A percentile compares a stretch with the other conserved stretches of the same genome.
These are phyloP conservation scores for Ctenoplectra terminalis DNA, from an alignment of 1,140 invertebrate species.

Conservation along the genomic window DNA sequence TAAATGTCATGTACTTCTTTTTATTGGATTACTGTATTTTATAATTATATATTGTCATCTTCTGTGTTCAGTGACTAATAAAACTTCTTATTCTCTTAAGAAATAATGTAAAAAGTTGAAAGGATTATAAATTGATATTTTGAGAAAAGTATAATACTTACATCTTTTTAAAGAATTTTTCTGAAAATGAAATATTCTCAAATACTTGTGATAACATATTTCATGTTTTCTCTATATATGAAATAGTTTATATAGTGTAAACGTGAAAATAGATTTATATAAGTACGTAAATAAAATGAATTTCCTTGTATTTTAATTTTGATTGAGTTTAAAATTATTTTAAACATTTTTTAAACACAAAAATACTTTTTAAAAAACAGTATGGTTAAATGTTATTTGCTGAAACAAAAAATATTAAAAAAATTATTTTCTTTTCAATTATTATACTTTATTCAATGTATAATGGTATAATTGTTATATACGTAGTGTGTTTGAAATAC, in stretches of 20 bases:
- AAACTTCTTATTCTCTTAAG: constrained; percentile 20
- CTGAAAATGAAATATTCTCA: constrained; percentile 21
- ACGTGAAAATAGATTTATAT: constrained; percentile 8
- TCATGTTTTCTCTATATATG: constrained; percentile 20
- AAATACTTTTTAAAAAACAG: constrained; percentile 5
- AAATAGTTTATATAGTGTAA: constrained; percentile 10
- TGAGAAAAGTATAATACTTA: constrained; percentile 4
- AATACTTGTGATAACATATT: constrained; percentile 18
- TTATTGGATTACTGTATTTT: constrained; percentile 61
- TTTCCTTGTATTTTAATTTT: not conserved
- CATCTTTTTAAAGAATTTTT: not conserved
- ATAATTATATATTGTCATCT: constrained; percentile 50
- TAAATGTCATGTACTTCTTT: constrained; percentile 16
- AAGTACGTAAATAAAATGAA: not conserved
- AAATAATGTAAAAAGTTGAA: not conserved
- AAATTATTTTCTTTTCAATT: constrained; percentile 17
- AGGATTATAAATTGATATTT: constrained; percentile 17
- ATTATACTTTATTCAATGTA: constrained; percentile 16
- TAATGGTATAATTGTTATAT: constrained; percentile 27
- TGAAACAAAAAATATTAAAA: not conserved
- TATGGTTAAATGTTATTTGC: constrained; percentile 5
- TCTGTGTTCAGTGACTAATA: constrained; percentile 38
- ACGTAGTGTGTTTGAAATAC: constrained; percentile 25
- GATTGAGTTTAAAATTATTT: not conserved
- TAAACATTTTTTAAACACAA: too few relatives aligned